Base-by-base conservation (phyloP, 2,113 vertebrate species). In the Brachypteracias leptosomus region DNA sequence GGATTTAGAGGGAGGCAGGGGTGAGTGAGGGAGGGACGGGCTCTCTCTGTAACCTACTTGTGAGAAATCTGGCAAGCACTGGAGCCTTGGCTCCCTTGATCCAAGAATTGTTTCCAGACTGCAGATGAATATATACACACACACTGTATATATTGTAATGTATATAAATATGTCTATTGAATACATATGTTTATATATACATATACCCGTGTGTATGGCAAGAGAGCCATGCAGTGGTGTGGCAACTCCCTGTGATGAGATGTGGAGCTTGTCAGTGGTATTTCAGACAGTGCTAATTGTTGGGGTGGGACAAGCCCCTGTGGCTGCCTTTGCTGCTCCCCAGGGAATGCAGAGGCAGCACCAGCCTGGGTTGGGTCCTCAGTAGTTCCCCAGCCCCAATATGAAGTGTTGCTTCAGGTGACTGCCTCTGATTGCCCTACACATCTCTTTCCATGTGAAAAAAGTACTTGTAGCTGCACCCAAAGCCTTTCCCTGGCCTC, bases 151-250 rank as follows among this genome's bases (percentile, higher is more conserved):
- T 16, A 13, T 16, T 54, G 3, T 40, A n/a, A 22, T 63, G 42
- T 67, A 42, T 47, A 52, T 59, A 79, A 95, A 75, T 25, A 36
- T 7, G 22, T 55, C 4, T 25, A 55, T 17, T 59, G 61, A 54
- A 38, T 76, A 35, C 9, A 3, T 16, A 2, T 35, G 26, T 79
- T 13, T 10, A 57, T 2, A 58, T 17, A 17, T 2, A 46, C 4
- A 40, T 25, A 4, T 9, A 52, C 1, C 3, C 0, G 0, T 20
- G 44, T 13, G 67, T 16, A 3, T 2, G 28, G 15, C 1, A 3
- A 40, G 42, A 29, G 58, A 73, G 72, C 19, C 5, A 3, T 20
- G 57, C 62, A 12, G 35, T 47, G 66, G 8, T 28, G 62, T 18
- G 86, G 29, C 67, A 82, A 0, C 20, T 70, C 31, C 47, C n/a